Conservation (phyloP, 2,113 vertebrate species). For the Micromys minutus region DNA sequence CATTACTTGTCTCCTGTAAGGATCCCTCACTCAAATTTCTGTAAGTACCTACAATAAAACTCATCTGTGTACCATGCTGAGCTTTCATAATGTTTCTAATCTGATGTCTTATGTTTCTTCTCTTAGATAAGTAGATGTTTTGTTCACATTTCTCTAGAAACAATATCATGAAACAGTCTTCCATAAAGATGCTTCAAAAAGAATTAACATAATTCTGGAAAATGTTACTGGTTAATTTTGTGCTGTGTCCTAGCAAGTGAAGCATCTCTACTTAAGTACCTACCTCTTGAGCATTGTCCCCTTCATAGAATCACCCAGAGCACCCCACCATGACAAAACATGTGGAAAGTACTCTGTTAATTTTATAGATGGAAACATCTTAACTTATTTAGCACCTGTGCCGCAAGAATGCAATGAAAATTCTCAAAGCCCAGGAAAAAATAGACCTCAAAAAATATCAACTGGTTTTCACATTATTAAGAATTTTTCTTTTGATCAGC, state of each 20-base stretch:
- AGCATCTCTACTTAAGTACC: background rate
- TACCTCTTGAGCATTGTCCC: background rate
- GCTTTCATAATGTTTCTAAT: background rate
- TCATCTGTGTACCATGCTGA: background rate
- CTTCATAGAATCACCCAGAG: accelerated
- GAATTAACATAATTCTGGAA: background rate
- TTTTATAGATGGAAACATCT: background rate
- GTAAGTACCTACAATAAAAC: background rate
- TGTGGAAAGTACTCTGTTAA: background rate
- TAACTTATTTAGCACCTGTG: no score
- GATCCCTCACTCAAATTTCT: background rate
- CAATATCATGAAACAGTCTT: background rate
- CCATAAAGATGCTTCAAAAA: background rate
- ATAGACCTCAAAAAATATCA: background rate
- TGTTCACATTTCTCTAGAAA: background rate
- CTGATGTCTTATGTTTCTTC: background rate
- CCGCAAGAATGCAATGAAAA: background rate
- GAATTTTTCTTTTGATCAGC: background rate
- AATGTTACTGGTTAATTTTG: background rate
- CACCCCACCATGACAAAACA: background rate
- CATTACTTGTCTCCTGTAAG: background rate
- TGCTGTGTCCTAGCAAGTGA: background rate
- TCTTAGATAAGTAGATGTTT: background rate
- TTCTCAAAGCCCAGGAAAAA: background rate
- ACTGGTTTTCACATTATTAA: background rate